These are phyloP conservation scores for Proctacanthus coquilletti DNA, from an alignment of 1,140 invertebrate genomes.

Conservation along the genomic window DNA sequence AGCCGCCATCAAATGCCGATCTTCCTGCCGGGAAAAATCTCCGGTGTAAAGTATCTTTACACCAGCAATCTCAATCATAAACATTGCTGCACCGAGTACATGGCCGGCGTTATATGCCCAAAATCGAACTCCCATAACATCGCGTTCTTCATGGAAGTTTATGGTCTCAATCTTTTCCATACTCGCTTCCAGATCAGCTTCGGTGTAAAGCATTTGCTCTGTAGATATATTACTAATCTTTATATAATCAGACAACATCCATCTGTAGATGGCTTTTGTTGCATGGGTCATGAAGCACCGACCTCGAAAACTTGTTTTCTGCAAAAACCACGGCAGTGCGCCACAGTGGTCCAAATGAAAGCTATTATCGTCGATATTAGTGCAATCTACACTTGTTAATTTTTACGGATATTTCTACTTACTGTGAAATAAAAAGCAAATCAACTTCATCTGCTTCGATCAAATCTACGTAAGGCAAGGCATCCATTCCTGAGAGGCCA, in stretches of 20 bases:
- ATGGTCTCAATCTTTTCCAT: slow-evolving; percentile 99
- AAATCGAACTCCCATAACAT: slow-evolving; percentile 91
- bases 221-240: slow-evolving; percentile 98
- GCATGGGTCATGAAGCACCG: slow-evolving; percentile 99
- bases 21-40: slow-evolving; percentile 97
- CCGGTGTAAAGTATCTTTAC: slow-evolving; percentile 95
- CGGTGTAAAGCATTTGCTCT: slow-evolving; percentile 95
- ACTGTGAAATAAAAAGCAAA: slow-evolving; percentile 91
- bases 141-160: slow-evolving; percentile 97
- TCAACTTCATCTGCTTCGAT: slow-evolving; percentile 97
- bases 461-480: slow-evolving; percentile 92
- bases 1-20: slow-evolving; percentile 97
- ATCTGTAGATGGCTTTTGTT: slow-evolving; percentile 98
- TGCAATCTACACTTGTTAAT: too few relatives aligned
- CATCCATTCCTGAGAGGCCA: slow-evolving; percentile 91
- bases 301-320: slow-evolving; percentile 95
- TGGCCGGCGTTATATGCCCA: slow-evolving; percentile 99
- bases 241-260: slow-evolving; percentile 97
- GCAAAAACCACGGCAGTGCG: slow-evolving; percentile 93
- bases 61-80: slow-evolving; percentile 99
- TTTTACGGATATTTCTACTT: slow-evolving; percentile 32
- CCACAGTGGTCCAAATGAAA: slow-evolving; percentile 99
- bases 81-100: slow-evolving; percentile 98
- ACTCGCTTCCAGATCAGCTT: slow-evolving; percentile 88
- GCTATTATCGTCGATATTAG: slow-evolving; percentile 32